Percentiles rank a stretch among this genome's conserved stretches.
phyloP scores from a whole-genome alignment of 2,797 vertebrate genomes.

The Distichodus sexfasciatus region DNA sequence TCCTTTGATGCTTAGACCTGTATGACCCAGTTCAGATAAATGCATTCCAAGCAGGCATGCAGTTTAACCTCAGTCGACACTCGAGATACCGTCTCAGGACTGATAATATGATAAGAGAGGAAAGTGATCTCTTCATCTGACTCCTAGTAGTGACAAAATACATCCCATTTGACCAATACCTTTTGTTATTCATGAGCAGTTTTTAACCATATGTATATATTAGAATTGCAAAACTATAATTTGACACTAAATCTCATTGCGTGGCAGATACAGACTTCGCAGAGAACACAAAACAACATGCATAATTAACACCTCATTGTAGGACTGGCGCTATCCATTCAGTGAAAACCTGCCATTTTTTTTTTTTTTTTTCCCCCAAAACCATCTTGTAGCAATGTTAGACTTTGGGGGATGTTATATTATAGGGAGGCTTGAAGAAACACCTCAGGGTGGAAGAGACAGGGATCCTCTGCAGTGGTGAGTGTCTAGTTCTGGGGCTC shows the following conservation, averaged over 20 bases:
- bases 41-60: slow-evolving; percentile 3
- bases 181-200: not conserved
- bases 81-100: slow-evolving; percentile 28
- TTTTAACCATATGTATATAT: not conserved
- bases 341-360: not conserved
- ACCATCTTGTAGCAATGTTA: not conserved
- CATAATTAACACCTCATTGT: slow-evolving; percentile 36
- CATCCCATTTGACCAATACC: slow-evolving; percentile 3
- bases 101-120: slow-evolving; percentile 43
- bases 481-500: slow-evolving; percentile 19
- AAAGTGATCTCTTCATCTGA: slow-evolving; percentile 26
- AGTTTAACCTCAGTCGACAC: slow-evolving; percentile 27
- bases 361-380: not conserved
- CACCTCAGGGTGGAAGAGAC: not conserved
- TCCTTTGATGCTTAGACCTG: no score
- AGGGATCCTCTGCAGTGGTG: not conserved
- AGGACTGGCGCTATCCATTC: not conserved
- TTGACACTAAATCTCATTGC: not conserved
- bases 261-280: not conserved
- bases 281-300: slow-evolving; percentile 23
- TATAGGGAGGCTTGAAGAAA: not conserved
- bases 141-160: slow-evolving; percentile 8
- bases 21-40: no score
- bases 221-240: not conserved
- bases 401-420: not conserved